Evolutionary conservation across 2,113 vertebrate species (phyloP), one percentile per base, ranked within the genome.

Genomic region (Sprattus sprattus): DNA sequence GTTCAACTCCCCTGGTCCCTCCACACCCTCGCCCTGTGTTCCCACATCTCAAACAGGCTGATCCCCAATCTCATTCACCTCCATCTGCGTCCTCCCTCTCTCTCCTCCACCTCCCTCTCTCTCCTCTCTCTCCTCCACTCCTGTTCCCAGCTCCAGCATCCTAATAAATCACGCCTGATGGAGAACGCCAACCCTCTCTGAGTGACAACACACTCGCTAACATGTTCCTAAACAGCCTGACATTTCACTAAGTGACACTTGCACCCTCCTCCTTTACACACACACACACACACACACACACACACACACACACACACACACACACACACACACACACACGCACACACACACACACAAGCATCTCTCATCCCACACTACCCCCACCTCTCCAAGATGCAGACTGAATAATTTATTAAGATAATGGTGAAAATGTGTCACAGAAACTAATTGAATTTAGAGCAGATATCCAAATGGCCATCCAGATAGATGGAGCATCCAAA

Each of bases 361-460:
- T 32, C 8, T 71, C n/a, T 28, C 64, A 71, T 9, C 64, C 64
- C n/a, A 71, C 10, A 71, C 64, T 10, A 13, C 64, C 25, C 60
- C 57, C 20, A 7, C 18, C 22, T 64, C 4, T 8, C 20, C 57
- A 71, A 52, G 45, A 46, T 83, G 81, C 20, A 28, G 47, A 80
- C 54, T 82, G 81, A 88, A 84, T 90, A 28, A 13, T 89, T 85
- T 83, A 83, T 85, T 71, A 71, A 86, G 85, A 81, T 89, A 87
- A 89, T 81, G 83, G 86, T 78, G 49, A 88, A 86, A 84, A 87
- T 80, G 85, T 87, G 87, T 88, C 87, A 81, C 39, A 15, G 84
- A 78, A 52, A 81, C 82, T 86, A 87, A 87, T 88, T 89, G 82
- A 90, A 90, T 90, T 84, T 84, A 44, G 85, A 88, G 64, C 64